phyloP scores from a whole-genome alignment of 92 coral and sea anemone species.

The Parazoanthus darwini region DNA sequence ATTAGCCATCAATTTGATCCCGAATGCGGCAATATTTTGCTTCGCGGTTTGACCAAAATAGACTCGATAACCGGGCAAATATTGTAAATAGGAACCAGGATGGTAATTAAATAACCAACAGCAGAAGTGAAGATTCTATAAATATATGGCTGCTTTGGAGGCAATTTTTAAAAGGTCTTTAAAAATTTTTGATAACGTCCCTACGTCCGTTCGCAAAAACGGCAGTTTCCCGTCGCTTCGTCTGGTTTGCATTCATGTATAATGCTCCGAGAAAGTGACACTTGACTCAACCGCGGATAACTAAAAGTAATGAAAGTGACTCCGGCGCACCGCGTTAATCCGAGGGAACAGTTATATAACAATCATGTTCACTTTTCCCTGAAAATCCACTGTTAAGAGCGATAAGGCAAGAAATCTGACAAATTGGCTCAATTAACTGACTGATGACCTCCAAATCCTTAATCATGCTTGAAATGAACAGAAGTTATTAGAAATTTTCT shows the following conservation, averaged over 20 bases:
- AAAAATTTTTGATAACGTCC: not conserved
- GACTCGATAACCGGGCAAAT: constrained; percentile 28
- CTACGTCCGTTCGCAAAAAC: not conserved
- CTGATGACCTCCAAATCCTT: constrained; percentile 2
- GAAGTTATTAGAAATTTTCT: not conserved
- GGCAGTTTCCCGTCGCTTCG: not conserved
- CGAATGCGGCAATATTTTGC: constrained; percentile 5
- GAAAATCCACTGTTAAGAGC: not conserved
- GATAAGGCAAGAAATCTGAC: constrained; percentile 7
- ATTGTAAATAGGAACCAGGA: constrained; percentile 17
- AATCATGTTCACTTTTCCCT: not conserved
- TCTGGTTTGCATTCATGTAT: not conserved
- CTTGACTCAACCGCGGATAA: no score
- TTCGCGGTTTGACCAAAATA: constrained; percentile 24
- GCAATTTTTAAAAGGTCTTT: not conserved
- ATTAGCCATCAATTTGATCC: constrained; percentile 42
- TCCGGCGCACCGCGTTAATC: not conserved
- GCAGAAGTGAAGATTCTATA: not conserved
- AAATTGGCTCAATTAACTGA: not conserved
- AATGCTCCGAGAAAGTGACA: not conserved
- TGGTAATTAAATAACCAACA: not conserved
- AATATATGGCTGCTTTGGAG: not conserved
- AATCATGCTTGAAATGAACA: not conserved
- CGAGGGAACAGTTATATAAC: not conserved
- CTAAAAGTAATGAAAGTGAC: not conserved